These are phyloP conservation scores for Cyclargus thomasi DNA, from an alignment of 1,140 invertebrate genomes.

Conservation along the genomic window DNA sequence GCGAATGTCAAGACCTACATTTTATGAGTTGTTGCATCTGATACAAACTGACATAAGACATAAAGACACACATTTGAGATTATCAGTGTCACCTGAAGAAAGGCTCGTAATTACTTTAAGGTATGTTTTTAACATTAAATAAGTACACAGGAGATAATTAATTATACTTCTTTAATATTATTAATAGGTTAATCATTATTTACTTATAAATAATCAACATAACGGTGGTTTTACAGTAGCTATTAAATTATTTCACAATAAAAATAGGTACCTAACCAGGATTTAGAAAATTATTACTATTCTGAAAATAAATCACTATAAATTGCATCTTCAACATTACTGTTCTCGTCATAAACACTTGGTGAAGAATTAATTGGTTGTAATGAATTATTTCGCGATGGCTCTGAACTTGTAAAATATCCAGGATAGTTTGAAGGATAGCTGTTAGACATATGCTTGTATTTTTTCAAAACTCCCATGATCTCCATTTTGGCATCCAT, in stretches of 20 bases:
- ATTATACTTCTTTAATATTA: not conserved
- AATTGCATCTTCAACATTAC: constrained; percentile 17
- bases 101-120: constrained; percentile 19
- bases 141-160: constrained; percentile 4
- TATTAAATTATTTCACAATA: no score
- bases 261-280: no score
- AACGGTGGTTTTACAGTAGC: no score
- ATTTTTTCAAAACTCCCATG: constrained; percentile 21
- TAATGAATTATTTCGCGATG: constrained; percentile 14
- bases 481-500: constrained; percentile 23
- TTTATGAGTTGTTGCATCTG: constrained; percentile 21
- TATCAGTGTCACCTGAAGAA: constrained; percentile 17
- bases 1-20: constrained; percentile 19
- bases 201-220: not conserved
- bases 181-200: constrained; percentile 1
- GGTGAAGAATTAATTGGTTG: constrained; percentile 10
- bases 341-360: constrained; percentile 13
- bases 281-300: no score
- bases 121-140: constrained; percentile 13
- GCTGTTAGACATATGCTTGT: constrained; percentile 23
- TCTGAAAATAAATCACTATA: constrained; percentile 17
- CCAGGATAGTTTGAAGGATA: constrained; percentile 21
- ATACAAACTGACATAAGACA: constrained; percentile 18
- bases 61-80: constrained; percentile 20
- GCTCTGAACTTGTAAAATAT: constrained; percentile 23